A percentile compares a stretch with the other conserved stretches of the same genome.
These are phyloP conservation scores for Campylomormyrus tamandua DNA, from an alignment of 2,113 vertebrate species.

Conservation along the genomic window DNA sequence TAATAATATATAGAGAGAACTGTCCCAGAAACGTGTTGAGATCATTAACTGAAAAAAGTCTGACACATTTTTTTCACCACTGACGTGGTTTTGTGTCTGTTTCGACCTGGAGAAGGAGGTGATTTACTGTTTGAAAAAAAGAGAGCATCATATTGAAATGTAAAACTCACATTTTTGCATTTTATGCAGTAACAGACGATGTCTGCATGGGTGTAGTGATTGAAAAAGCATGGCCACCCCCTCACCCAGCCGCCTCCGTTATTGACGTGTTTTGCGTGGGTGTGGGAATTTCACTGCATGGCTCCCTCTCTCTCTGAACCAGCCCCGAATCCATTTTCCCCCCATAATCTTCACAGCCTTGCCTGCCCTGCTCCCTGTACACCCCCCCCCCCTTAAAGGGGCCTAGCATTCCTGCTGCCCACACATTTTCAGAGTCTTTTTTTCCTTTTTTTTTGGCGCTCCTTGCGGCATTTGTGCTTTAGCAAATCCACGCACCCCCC, in stretches of 20 bases:
- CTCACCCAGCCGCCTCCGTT: not conserved
- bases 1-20: not conserved
- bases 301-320: slow-evolving; percentile 19
- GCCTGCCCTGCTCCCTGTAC: slow-evolving; percentile 2
- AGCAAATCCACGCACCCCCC: slow-evolving; percentile 14
- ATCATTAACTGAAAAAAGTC: not conserved
- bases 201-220: not conserved
- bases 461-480: slow-evolving; percentile 21
- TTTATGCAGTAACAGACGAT: not conserved
- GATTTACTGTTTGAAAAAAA: not conserved
- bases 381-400: slow-evolving; percentile 20
- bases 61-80: not conserved
- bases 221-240: not conserved
- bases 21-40: not conserved
- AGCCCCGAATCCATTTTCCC: slow-evolving; percentile 21
- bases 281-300: slow-evolving; percentile 18
- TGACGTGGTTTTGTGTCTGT: not conserved
- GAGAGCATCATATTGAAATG: not conserved
- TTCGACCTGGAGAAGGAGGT: not conserved
- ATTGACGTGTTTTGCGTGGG: slow-evolving; percentile 20
- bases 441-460: not conserved
- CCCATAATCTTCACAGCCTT: slow-evolving; percentile 3
- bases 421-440: slow-evolving; percentile 29
- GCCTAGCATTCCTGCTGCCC: slow-evolving; percentile 42
- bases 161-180: not conserved